These are phyloP conservation scores for Syngnathus floridae DNA, from an alignment of 2,113 vertebrate species.

Conservation along the genomic window DNA sequence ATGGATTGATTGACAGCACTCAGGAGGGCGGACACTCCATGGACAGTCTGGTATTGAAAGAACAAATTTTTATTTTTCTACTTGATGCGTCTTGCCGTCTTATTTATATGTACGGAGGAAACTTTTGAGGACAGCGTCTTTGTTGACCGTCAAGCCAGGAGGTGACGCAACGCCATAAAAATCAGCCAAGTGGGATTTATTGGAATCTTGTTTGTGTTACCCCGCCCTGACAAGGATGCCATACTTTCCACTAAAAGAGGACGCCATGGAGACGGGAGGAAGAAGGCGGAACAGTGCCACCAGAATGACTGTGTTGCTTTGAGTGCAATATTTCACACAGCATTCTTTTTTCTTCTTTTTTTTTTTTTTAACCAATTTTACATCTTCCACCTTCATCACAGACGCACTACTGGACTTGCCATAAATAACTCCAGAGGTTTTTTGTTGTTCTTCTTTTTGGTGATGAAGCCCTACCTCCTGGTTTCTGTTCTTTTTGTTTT, in stretches of 20 bases:
- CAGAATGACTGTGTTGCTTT: slow-evolving; percentile 65
- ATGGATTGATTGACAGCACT: slow-evolving; percentile 34
- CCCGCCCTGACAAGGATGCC: slow-evolving; percentile 58
- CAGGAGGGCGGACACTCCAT: slow-evolving; percentile 10
- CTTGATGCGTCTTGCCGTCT: slow-evolving; percentile 41
- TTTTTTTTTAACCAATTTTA: slow-evolving; percentile 63
- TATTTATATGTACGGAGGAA: slow-evolving; percentile 73
- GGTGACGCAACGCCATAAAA: slow-evolving; percentile 59
- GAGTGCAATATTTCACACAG: slow-evolving; percentile 76
- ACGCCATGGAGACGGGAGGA: slow-evolving; percentile 63
- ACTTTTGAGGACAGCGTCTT: slow-evolving; percentile 38
- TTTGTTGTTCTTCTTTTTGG: slow-evolving; percentile 17
- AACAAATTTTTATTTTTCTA: slow-evolving; percentile 77
- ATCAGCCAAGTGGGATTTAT: slow-evolving; percentile 63
- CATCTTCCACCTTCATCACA: slow-evolving; percentile 49
- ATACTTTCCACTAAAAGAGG: slow-evolving; percentile 69
- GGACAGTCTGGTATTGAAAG: slow-evolving; percentile 48
- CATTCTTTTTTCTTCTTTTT: slow-evolving; percentile 50
- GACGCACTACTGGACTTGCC: slow-evolving; percentile 9
- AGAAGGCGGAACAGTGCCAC: slow-evolving; percentile 51
- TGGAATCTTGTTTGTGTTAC: slow-evolving; percentile 69
- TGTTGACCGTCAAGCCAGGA: slow-evolving; percentile 46
- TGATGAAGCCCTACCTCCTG: slow-evolving; percentile 58
- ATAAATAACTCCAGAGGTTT: slow-evolving; percentile 17
- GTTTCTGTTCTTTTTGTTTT: slow-evolving; percentile 8